Base-by-base conservation (phyloP, 2,888 invertebrate genomes). In the Pogonocherus hispidulus region DNA sequence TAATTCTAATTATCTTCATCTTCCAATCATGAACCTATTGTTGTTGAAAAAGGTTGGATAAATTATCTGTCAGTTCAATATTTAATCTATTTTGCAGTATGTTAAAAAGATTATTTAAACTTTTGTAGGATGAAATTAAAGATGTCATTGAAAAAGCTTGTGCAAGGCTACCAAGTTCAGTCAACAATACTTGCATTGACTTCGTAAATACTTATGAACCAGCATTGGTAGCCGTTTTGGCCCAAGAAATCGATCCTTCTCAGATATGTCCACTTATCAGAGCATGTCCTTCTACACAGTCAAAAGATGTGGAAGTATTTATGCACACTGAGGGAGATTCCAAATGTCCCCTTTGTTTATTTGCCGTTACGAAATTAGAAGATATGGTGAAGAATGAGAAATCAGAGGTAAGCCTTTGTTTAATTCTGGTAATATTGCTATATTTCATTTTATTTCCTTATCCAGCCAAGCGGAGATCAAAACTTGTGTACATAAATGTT, bases 201-300 rank as follows among this genome's bases (percentile, higher is more conserved):
- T 96, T 96, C 83, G 89, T 96, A 4, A 87, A 92, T 4, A 89
- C 91, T 72, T 96, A 96, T 83, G 94, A 94, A 14, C 92, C 93
- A 75, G 92, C 93, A 2, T 86, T 96, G 66, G 90, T 96, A 74
- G 92, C 94, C 6, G 83, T 96, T 66, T 83, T 96, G 6, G 92
- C 92, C 41, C 93, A 95, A 82, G 91, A 92, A 83, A 91, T 94
- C 56, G 94, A 94, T 83, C 94, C 94, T 1, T 87, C 92, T 4
- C 87, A 88, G 78, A 91, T 94, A 62, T 96, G 96, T 79, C 94
- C 95, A 4, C 87, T 88, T 57, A 82, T 95, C 64, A 89, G 89
- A 69, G 84, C 93, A 60, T 95, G 94, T 80, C 91, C 93, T 0
- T 85, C 87, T 4, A 83, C 85, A 9, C 46, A 75, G 27, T 87